A percentile compares a stretch with the other conserved stretches of the same genome.
These are phyloP conservation scores for Phrixothrix hirtus DNA, from an alignment of 2,888 invertebrate species.

Conservation along the genomic window DNA sequence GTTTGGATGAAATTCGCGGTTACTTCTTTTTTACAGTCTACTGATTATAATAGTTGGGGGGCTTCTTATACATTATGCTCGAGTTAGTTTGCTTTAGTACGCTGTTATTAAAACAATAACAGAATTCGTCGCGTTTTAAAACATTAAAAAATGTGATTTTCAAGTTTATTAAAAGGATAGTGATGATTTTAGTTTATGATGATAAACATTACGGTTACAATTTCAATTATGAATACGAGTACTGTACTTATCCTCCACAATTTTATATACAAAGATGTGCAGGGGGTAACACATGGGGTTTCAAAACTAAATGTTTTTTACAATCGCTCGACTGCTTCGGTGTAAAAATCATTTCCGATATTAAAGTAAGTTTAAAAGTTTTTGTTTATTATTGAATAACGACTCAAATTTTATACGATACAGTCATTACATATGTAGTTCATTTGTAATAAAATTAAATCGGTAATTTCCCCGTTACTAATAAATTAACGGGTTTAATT, in stretches of 20 bases:
- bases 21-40: constrained; percentile 42
- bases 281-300: constrained; percentile 46
- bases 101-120: constrained; percentile 37
- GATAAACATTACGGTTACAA: constrained; percentile 26
- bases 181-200: constrained; percentile 37
- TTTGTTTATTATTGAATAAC: neutral
- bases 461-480: constrained; percentile 11
- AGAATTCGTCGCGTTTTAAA: no score
- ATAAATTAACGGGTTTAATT: constrained; percentile 12
- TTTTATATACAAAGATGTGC: constrained; percentile 47
- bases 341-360: constrained; percentile 30
- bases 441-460: constrained; percentile 7
- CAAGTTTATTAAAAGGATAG: constrained; percentile 8
- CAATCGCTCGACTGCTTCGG: constrained; percentile 42
- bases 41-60: constrained; percentile 31
- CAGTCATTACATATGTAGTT: constrained; percentile 22
- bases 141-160: constrained; percentile 2
- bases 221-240: constrained; percentile 28
- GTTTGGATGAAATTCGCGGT: constrained; percentile 23
- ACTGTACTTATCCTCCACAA: constrained; percentile 45
- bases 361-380: constrained; percentile 38
- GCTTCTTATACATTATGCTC: constrained; percentile 33
- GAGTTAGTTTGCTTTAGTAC: constrained; percentile 35
- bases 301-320: constrained; percentile 46
- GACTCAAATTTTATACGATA: neutral